These are phyloP conservation scores for Eumerus sabulonum DNA, from an alignment of 2,888 invertebrate genomes.

Conservation along the genomic window DNA sequence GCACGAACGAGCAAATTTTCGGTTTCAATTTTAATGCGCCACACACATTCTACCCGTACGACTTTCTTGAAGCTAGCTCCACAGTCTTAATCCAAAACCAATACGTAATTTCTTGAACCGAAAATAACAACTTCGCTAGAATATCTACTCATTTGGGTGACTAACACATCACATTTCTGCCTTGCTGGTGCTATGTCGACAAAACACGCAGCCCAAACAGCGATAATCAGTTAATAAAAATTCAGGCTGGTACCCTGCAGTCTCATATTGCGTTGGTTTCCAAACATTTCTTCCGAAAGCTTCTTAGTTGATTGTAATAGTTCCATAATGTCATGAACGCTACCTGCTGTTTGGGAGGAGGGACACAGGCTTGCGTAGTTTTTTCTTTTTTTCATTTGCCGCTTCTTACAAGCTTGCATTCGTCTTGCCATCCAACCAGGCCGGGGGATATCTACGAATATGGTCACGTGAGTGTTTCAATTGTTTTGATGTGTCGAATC, in stretches of 20 bases:
- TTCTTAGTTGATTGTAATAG: too few species aligned
- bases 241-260: conserved; percentile 26
- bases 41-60: too few species aligned
- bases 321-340: conserved; percentile 13
- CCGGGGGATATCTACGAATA: background rate
- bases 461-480: background rate
- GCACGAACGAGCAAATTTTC: too few species aligned
- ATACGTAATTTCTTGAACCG: conserved; percentile 2
- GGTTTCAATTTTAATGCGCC: too few species aligned
- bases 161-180: background rate
- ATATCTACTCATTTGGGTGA: too few species aligned
- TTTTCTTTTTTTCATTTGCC: too few species aligned
- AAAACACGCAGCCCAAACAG: conserved; percentile 4
- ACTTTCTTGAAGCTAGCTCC: too few species aligned
- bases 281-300: conserved; percentile 16
- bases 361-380: background rate
- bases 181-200: background rate
- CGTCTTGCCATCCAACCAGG: background rate
- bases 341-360: background rate
- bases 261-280: conserved; percentile 4
- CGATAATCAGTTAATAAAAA: conserved; percentile 55
- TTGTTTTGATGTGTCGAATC: too few species aligned
- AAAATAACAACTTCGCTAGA: background rate
- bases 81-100: too few species aligned
- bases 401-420: background rate